A percentile compares a stretch with the other conserved stretches of the same genome.
These are phyloP conservation scores for Ophioderma brevispina DNA, from an alignment of 35 echinoderm and acorn worm genomes.

Conservation along the genomic window DNA sequence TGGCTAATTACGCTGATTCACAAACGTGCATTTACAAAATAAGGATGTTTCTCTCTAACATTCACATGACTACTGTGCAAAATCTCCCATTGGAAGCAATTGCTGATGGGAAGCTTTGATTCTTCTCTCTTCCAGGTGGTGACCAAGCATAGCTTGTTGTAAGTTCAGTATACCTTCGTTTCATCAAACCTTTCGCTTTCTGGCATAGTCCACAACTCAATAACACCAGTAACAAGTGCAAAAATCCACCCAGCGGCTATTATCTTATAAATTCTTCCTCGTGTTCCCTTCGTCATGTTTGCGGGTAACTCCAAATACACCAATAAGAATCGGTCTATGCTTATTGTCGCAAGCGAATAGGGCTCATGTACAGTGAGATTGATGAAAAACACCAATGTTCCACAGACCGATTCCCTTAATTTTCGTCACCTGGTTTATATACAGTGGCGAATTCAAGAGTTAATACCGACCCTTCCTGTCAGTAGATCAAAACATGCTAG, in stretches of 20 bases:
- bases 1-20: too few species aligned
- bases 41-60: too few species aligned
- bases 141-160: conserved; percentile 1
- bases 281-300: neutral
- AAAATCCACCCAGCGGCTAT: conserved; percentile 16
- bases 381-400: neutral
- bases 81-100: too few species aligned
- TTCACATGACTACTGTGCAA: too few species aligned
- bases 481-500: conserved; percentile 10
- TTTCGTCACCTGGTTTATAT: neutral
- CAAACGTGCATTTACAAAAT: too few species aligned
- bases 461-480: neutral
- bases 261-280: neutral
- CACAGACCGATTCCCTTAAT: neutral
- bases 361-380: neutral
- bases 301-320: conserved; percentile 11
- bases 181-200: neutral
- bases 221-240: neutral
- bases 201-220: neutral
- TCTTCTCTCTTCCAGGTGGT: too few species aligned
- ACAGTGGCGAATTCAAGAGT: neutral
- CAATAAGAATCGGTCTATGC: conserved; percentile 11
- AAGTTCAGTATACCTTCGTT: neutral
- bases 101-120: too few species aligned
- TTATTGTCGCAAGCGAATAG: conserved; percentile 9